Evolutionary conservation across 2,113 vertebrate genomes (phyloP), one percentile per base, ranked within the genome.

Genomic region (Sitta europaea): DNA sequence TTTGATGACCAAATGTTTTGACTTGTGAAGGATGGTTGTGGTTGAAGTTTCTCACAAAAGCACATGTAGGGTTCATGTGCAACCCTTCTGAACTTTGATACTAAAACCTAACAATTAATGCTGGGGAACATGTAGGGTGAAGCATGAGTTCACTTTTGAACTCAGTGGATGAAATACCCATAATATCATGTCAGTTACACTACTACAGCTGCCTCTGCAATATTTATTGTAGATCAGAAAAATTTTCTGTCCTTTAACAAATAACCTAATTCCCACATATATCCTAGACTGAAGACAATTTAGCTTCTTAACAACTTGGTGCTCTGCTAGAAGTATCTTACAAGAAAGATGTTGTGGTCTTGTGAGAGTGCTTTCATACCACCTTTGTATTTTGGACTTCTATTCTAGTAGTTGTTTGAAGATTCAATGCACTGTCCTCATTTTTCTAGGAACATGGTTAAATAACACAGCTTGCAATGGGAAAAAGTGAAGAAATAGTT

Each of bases 1-100:
- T 93, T 93, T 94, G 74, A 76, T 82, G 58, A 45, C 66, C 66
- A 45, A 88, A 35, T 84, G 62, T 82, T 94, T 96, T 93, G 58
- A 91, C 85, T 82, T 75, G 61, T 67, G 38, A 72, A 68, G 25
- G 33, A 28, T 36, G 25, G n/a, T 68, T 85, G 61, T 75, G 70
- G 53, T 75, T 40, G 20, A 78, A 85, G 51, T 71, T 87, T 90
- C 1, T 10, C 66, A 72, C n/a, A 78, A 75, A 93, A 78, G 57
- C 77, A 72, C n/a, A 28, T 72, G 31, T 85, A 79, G n/a, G 25
- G 15, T 82, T 48, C 70, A 61, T 70, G 45, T 93, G 70, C 66
- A 95, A 15, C 57, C 24, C 31, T 79, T 87, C n/a, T 75, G 48
- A 89, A 91, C 28, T 55, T 82, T 78, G 31, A 55, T 93, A 65